Conservation (phyloP, 2,888 invertebrate species). For the Nymphalis polychloros region DNA sequence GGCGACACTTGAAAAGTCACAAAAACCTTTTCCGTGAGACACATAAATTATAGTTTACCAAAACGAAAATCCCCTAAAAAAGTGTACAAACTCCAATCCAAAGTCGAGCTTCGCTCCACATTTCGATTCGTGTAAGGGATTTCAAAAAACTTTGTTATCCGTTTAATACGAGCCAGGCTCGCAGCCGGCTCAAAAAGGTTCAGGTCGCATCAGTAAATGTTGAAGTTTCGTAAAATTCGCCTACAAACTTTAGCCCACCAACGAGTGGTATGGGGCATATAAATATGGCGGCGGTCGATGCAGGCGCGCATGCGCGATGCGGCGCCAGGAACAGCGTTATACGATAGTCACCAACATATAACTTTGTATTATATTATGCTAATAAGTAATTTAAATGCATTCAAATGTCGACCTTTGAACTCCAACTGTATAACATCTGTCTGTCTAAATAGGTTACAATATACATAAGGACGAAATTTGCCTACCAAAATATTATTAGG, state of each 20-base stretch:
- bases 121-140: neutral
- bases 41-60: too few species aligned
- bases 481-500: too few species aligned
- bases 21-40: too few species aligned
- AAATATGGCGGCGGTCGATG: slow-evolving; percentile 53
- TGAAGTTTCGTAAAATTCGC: slow-evolving; percentile 18
- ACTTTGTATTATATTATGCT: slow-evolving; percentile 18
- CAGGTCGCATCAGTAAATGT: slow-evolving; percentile 11
- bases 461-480: too few species aligned
- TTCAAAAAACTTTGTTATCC: neutral
- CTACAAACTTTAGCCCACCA: slow-evolving; percentile 9
- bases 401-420: neutral
- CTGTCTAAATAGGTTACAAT: too few species aligned
- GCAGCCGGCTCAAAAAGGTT: neutral
- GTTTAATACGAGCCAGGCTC: neutral
- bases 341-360: slow-evolving; percentile 13
- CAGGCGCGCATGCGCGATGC: slow-evolving; percentile 49
- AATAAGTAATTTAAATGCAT: slow-evolving; percentile 9
- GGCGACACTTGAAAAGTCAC: too few species aligned
- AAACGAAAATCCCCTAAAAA: too few species aligned
- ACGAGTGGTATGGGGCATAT: slow-evolving; percentile 38
- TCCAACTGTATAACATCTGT: neutral
- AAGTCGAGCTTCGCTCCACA: neutral
- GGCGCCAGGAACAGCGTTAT: slow-evolving; percentile 9
- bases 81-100: neutral